Base-by-base conservation (phyloP, 2,888 invertebrate genomes). In the Sarcophaga caerulescens region DNA sequence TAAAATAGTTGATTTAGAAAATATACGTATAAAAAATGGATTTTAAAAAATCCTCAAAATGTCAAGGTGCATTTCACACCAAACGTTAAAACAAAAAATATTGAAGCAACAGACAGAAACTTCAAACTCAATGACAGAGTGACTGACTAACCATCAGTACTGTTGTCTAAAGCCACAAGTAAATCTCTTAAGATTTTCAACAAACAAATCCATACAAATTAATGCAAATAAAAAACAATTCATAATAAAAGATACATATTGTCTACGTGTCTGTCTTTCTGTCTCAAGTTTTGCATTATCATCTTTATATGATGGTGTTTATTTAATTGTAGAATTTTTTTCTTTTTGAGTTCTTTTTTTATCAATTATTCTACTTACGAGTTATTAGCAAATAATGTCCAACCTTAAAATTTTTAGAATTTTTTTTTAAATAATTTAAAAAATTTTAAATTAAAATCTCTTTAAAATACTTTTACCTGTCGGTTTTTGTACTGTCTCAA, bases 31-130 rank as follows among this genome's bases (percentile, higher is more conserved):
- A 68, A 74, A 77, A 68, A 85, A 78, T 70, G 17, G 71, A 21
- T 10, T 10, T 10, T 11, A 70, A 21, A n/a, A 68, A 79, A 79
- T 75, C 70, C 65, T 62, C 52, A 70, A 85, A 87, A 87, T 87
- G 85, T 87, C 87, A 87, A 85, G 87, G 87, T 87, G 87, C 85
- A 85, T 85, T 87, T 87, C 87, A 87, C 85, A 85, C 84, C 82
- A 81, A 76, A 47, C 47, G 5, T 0, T 66, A 76, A 71, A 65
- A 62, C 44, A 63, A n/a, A 63, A 45, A 62, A 45, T 68, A 69
- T 19, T 21, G 47, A 44, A 68, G 19, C 12, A 68, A 44, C n/a
- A 68, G 1, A 47, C 23, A 45, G 14, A 74, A 71, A 52, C 25
- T n/a, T 71, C 21, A 62, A 60, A 68, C 57, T 69, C 17, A 69